Percentiles rank a stretch among this genome's conserved stretches.
phyloP scores from a whole-genome alignment of 2,113 vertebrate genomes.

The Myiagra hebetior region DNA sequence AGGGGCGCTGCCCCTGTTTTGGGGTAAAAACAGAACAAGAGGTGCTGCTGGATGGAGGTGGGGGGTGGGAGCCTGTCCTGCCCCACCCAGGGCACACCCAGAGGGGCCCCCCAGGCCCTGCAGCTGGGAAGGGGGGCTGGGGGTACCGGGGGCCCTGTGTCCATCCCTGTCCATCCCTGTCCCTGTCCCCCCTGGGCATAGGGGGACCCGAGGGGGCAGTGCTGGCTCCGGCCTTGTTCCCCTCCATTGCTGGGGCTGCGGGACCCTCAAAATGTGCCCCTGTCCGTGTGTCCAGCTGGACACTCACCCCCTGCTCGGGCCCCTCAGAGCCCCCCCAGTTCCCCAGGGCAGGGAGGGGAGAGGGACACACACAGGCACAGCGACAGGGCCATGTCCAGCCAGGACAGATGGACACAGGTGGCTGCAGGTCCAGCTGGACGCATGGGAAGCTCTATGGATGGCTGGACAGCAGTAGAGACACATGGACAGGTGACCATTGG shows the following conservation, averaged over 20 bases:
- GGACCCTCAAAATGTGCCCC: not conserved
- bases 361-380: not conserved
- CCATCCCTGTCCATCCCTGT: not conserved
- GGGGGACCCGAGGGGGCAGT: accelerated
- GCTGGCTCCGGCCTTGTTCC: not conserved
- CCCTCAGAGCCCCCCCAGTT: not conserved
- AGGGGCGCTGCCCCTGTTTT: accelerated
- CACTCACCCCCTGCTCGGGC: not conserved
- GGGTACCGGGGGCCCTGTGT: not conserved
- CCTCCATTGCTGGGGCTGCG: not conserved
- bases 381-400: accelerated
- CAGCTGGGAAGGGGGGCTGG: not conserved
- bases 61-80: not conserved
- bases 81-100: not conserved
- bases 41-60: not conserved
- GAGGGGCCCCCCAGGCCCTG: not conserved
- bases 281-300: not conserved
- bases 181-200: not conserved
- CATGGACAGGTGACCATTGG: accelerated
- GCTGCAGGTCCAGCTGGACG: not conserved
- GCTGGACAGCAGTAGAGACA: not conserved
- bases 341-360: accelerated
- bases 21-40: not conserved
- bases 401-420: not conserved
- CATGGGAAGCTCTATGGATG: accelerated